Evolutionary conservation across 2,888 invertebrate species (phyloP).

Genomic region (Aelia acuminata): DNA sequence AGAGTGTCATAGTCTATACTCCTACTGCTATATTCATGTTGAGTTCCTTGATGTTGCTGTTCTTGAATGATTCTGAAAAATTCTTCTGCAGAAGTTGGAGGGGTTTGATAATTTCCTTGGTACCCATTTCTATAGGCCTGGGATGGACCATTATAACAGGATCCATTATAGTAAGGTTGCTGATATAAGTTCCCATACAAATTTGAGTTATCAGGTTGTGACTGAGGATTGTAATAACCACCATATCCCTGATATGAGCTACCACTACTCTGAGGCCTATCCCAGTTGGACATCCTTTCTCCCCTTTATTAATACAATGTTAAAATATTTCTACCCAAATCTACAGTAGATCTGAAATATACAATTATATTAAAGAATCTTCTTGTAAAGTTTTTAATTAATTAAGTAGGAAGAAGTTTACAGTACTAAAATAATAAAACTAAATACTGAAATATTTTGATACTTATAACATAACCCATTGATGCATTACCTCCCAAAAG

Average conservation of each 20-base stretch:
- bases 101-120: slow-evolving; percentile 25
- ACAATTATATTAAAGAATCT: background rate
- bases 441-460: slow-evolving; percentile 22
- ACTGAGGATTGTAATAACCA: slow-evolving; percentile 35
- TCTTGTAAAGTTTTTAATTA: background rate
- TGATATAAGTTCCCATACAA: slow-evolving; percentile 54
- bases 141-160: slow-evolving; percentile 21
- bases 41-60: slow-evolving; percentile 27
- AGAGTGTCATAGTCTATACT: slow-evolving; percentile 42
- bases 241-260: slow-evolving; percentile 52
- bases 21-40: background rate
- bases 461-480: slow-evolving; percentile 37
- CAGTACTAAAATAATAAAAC: background rate
- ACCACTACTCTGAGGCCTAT: slow-evolving; percentile 49
- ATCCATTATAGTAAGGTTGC: slow-evolving; percentile 25
- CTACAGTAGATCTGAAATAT: slow-evolving; percentile 26
- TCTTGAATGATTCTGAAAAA: slow-evolving; percentile 54
- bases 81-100: slow-evolving; percentile 54
- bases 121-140: slow-evolving; percentile 44
- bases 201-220: slow-evolving; percentile 10
- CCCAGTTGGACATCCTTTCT: slow-evolving; percentile 59
- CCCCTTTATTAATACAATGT: slow-evolving; percentile 17
- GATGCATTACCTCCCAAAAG: slow-evolving; percentile 46
- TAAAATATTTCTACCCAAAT: background rate
- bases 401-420: background rate